Base-by-base conservation (phyloP, 64 coral and sea anemone species). In the Anthopleura sola region DNA sequence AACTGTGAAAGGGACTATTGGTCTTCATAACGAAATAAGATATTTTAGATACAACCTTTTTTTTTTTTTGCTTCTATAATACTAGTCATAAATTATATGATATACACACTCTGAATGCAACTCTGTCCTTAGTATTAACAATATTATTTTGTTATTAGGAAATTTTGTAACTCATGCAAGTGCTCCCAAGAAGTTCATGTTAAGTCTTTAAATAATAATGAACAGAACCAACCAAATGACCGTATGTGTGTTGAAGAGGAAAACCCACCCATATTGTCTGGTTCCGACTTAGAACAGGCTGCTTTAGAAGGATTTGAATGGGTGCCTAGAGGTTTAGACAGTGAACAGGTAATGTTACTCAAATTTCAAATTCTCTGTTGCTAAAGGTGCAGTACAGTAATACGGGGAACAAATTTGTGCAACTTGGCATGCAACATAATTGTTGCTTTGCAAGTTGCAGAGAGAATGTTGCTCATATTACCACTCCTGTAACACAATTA, bases 241-340 rank as follows among this genome's bases (percentile, higher is more conserved):
- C 87, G 97, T 19, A 99, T 99, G 97, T 80, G 97, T 85, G 81
- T 95, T 21, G 97, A 99, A 75, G 88, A 87, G 50, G 87, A 99
- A 33, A 82, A 91, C 37, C 91, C 91, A 37, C 86, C 91, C 75
- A 94, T 86, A 75, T 82, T 92, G 21, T 90, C 86, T 36, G 44
- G 88, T 37, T 90, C 87, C 6, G 88, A 94, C 64, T 79, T 90
- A 47, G 84, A 94, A 64, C 89, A 88, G 81, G 97, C 97, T 3
- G 50, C 82, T 55, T 33, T 86, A 18, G 87, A 92, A 83, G 92
- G 93, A 23, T 99, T 82, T 94, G 97, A 91, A n/a, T 99, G 97
- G 97, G 86, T 99, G 16, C 97, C 97, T 3, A 50, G 60, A 31
- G 90, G 90, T 14, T 79, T 99, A 19, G 66, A 87, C 60, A 87